phyloP scores from a whole-genome alignment of 2,797 vertebrate species.

The Coreius guichenoti region DNA sequence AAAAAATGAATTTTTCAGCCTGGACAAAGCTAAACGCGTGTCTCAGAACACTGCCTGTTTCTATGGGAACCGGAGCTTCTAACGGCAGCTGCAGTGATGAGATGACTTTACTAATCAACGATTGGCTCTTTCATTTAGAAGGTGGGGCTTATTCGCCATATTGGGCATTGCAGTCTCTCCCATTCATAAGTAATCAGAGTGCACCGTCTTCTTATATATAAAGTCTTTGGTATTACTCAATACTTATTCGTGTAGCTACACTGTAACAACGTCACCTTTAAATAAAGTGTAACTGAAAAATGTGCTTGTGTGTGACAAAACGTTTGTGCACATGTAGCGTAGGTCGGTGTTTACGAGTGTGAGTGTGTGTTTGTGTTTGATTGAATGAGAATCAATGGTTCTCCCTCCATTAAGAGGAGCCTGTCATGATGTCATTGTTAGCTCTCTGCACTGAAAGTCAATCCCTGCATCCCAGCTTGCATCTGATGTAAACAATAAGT shows the following conservation, averaged over 20 bases:
- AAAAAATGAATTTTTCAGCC: too few species aligned
- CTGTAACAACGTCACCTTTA: not conserved
- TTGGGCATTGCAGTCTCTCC: too few species aligned
- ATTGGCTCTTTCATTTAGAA: too few species aligned
- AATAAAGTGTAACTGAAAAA: not conserved
- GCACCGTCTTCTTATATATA: too few species aligned
- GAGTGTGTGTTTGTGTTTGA: not conserved
- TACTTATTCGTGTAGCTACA: not conserved
- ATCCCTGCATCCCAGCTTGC: not conserved
- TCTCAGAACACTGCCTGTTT: too few species aligned
- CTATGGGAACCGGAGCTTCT: too few species aligned
- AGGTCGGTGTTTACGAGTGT: not conserved
- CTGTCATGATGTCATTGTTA: conserved; percentile 22
- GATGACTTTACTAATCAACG: too few species aligned
- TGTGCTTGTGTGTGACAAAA: not conserved
- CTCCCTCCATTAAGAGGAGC: conserved; percentile 22
- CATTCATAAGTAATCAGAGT: too few species aligned
- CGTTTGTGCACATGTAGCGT: not conserved
- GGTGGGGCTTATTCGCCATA: too few species aligned
- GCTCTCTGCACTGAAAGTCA: not conserved
- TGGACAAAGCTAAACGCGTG: too few species aligned
- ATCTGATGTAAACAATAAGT: not conserved
- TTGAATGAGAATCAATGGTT: conserved; percentile 11
- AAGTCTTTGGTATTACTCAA: not conserved
- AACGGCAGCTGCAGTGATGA: too few species aligned